Percentiles rank a stretch among this genome's conserved stretches.
Conservation (phyloP, 2,888 invertebrate genomes). For the Prostheceraeus crozeri region DNA sequence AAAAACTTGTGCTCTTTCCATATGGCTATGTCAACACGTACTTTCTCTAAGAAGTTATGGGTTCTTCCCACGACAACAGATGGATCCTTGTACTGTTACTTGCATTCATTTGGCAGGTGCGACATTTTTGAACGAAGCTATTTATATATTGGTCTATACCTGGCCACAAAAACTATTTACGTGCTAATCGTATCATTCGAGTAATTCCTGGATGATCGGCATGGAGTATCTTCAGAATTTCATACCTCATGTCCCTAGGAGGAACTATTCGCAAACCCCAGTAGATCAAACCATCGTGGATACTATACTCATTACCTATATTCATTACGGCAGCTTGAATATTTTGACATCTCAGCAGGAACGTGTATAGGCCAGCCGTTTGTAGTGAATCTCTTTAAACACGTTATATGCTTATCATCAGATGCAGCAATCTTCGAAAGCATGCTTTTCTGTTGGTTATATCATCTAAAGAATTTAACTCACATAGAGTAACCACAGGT, state of each 20-base stretch:
- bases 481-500: too few relatives aligned
- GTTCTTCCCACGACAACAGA: constrained; percentile 16
- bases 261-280: constrained; percentile 3
- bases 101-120: constrained; percentile 23
- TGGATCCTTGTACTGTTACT: constrained; percentile 12
- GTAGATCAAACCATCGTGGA: too few relatives aligned
- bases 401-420: too few relatives aligned
- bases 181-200: constrained; percentile 31
- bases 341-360: background rate
- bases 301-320: background rate
- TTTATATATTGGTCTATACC: constrained; percentile 23
- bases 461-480: too few relatives aligned
- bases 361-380: constrained; percentile 20
- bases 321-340: too few relatives aligned
- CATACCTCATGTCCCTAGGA: background rate
- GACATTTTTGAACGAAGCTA: constrained; percentile 2
- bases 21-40: too few relatives aligned
- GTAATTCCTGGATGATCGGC: constrained; percentile 26
- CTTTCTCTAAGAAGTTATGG: constrained; percentile 25
- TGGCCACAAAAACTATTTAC: constrained; percentile 33
- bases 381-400: background rate
- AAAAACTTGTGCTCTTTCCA: too few relatives aligned
- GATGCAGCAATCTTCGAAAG: too few relatives aligned
- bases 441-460: too few relatives aligned
- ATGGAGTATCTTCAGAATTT: constrained; percentile 18